Evolutionary conservation across 1,140 invertebrate species (phyloP).

Genomic region (Conopomorpha cramerella): DNA sequence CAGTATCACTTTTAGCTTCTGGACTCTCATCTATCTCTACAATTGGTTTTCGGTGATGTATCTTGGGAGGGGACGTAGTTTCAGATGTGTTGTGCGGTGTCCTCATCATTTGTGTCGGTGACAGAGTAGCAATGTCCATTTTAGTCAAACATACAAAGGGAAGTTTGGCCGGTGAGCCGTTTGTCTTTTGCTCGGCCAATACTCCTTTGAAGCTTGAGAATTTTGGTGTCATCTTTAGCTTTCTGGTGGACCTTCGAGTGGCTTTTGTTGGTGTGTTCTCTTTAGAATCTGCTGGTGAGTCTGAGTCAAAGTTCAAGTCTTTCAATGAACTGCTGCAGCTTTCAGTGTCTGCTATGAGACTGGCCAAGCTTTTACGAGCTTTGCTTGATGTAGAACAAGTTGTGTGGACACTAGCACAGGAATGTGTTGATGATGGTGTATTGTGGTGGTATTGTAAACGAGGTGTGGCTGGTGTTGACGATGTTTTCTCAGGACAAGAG

Average conservation of each 20-base stretch:
- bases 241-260: constrained; percentile 19
- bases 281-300: constrained; percentile 45
- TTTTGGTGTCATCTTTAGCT: constrained; percentile 31
- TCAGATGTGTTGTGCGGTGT: constrained; percentile 56
- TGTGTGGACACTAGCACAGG: constrained; percentile 38
- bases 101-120: constrained; percentile 53
- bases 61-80: constrained; percentile 27
- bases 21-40: constrained; percentile 41
- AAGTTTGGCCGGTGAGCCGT: constrained; percentile 32
- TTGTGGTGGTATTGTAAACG: constrained; percentile 33
- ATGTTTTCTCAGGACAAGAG: constrained; percentile 25
- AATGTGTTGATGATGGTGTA: constrained; percentile 44
- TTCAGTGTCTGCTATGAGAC: constrained; percentile 48
- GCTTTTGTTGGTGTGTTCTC: constrained; percentile 45
- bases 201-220: constrained; percentile 41
- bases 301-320: constrained; percentile 52
- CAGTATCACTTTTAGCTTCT: constrained; percentile 28
- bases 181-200: constrained; percentile 36
- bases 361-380: constrained; percentile 40
- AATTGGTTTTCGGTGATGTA: constrained; percentile 29
- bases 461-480: constrained; percentile 40
- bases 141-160: constrained; percentile 35
- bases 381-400: constrained; percentile 38
- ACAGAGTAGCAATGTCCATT: constrained; percentile 38
- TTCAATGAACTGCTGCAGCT: constrained; percentile 56